Base-by-base conservation (phyloP, 2,113 vertebrate genomes). In the Onychostoma macrolepis region DNA sequence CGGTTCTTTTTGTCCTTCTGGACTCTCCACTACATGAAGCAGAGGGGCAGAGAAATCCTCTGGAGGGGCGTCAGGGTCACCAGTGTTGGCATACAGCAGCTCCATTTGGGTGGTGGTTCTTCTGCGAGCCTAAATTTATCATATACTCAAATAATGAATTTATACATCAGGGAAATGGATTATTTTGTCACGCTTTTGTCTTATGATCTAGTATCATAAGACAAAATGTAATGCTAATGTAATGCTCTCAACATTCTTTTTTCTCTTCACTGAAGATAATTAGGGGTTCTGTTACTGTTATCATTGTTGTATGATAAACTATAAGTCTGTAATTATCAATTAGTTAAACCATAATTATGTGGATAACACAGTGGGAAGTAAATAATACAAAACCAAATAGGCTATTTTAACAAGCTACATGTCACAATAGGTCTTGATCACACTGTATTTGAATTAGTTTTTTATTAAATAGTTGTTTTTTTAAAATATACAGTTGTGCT, bases 101-200 rank as follows among this genome's bases (percentile, higher is more conserved):
- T 99, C 98, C 97, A 97, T 98, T 94, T 99, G 98, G 2, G 98
- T 99, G 85, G 98, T 96, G 88, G 98, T 99, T 88, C 98, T 95
- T 89, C 98, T 95, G 26, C 98, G 97, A 30, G 98, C 98, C 98
- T 99, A 92, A 74, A 79, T 71, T 1, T 1, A 80, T 80, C n/a
- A 41, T 6, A 41, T 15, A 63, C 13, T 17, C 21, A 50, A 71
- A 71, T 24, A 21, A 53, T 36, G 1, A 13, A 9, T 50, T 30
- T 12, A 12, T 26, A 58, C 24, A 61, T 58, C 56, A 24, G 8
- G 8, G 61, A 63, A 28, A 28, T 28, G 26, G 11, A 67, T 12
- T 7, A 30, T 61, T 56, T 56, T 56, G 2, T 56, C 53, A 24
- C 0, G 21, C 21, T 58, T 58, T 61, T 61, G 24, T 61, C 21